phyloP scores from a whole-genome alignment of 1,140 invertebrate genomes.

The Calosoma granatense region DNA sequence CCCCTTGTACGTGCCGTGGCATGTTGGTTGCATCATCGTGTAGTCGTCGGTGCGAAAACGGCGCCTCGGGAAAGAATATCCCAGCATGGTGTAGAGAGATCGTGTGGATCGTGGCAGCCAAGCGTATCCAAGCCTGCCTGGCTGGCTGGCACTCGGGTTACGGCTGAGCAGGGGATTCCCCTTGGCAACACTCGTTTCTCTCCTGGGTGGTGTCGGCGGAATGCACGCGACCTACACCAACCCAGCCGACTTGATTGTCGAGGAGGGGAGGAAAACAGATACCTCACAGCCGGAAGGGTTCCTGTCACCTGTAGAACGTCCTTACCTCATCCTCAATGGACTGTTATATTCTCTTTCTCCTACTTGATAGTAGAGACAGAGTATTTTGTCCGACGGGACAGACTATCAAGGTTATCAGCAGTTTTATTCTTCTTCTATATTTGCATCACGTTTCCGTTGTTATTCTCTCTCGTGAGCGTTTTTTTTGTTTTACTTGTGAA shows the following conservation, averaged over 20 bases:
- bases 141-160: neutral
- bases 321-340: neutral
- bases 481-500: too few relatives aligned
- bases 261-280: slow-evolving; percentile 5
- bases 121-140: too few relatives aligned
- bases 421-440: too few relatives aligned
- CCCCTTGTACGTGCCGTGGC: too few relatives aligned
- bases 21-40: too few relatives aligned
- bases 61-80: neutral
- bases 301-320: slow-evolving; percentile 3
- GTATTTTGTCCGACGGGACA: too few relatives aligned
- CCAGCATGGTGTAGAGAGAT: neutral
- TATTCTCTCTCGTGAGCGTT: too few relatives aligned
- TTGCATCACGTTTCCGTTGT: too few relatives aligned
- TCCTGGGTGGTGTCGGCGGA: neutral
- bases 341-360: too few relatives aligned
- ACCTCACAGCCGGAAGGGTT: neutral
- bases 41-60: neutral
- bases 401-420: too few relatives aligned
- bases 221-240: neutral
- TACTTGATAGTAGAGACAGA: too few relatives aligned
- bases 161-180: neutral
- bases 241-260: slow-evolving; percentile 2
- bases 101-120: too few relatives aligned
- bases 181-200: neutral